Evolutionary conservation across 1,140 invertebrate genomes (phyloP).

Genomic region (Aphelenchoides avenae): DNA sequence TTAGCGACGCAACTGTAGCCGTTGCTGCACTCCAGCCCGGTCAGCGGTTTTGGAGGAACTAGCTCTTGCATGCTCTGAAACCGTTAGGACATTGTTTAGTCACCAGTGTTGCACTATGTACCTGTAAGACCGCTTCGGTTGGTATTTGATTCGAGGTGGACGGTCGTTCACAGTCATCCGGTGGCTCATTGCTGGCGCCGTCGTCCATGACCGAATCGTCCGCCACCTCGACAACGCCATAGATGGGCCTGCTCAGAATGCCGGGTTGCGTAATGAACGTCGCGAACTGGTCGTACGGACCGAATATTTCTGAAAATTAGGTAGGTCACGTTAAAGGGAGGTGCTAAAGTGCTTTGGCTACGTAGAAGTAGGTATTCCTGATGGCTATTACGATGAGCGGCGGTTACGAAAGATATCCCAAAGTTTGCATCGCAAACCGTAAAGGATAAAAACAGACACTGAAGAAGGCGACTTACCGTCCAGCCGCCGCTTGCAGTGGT

Average conservation of each 20-base stretch:
- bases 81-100: not conserved
- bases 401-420: too few species aligned
- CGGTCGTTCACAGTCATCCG: not conserved
- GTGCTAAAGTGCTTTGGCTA: not conserved
- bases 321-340: not conserved
- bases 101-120: slow-evolving; percentile 10
- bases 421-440: too few species aligned
- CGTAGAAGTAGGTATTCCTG: too few species aligned
- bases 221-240: not conserved
- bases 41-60: slow-evolving; percentile 2
- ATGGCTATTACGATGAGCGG: too few species aligned
- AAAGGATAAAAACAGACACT: too few species aligned
- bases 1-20: too few species aligned
- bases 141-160: not conserved
- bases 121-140: not conserved
- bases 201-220: slow-evolving; percentile 1
- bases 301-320: not conserved
- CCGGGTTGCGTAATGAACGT: slow-evolving; percentile 10
- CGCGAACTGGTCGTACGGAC: not conserved
- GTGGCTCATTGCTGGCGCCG: too few species aligned
- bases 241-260: slow-evolving; percentile 16
- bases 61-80: slow-evolving; percentile 20
- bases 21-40: slow-evolving; percentile 9
- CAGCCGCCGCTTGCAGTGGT: too few species aligned
- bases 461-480: too few species aligned